Conservation (phyloP, 2,888 invertebrate species). For the Latrodectus hesperus region DNA sequence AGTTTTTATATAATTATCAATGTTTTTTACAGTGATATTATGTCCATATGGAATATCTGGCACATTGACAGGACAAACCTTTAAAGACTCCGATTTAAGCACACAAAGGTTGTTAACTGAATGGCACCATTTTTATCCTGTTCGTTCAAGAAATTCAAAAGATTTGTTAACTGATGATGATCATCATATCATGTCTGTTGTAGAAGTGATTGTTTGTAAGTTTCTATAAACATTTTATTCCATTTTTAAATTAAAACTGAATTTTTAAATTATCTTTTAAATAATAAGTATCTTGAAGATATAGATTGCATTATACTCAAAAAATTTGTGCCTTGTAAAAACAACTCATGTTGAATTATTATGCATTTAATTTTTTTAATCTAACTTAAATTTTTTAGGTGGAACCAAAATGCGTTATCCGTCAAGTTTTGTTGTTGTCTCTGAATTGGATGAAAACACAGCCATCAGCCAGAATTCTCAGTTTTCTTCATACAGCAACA, state of each 20-base stretch:
- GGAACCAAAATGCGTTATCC: slow-evolving; percentile 97
- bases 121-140: slow-evolving; percentile 96
- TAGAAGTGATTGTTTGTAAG: slow-evolving; percentile 78
- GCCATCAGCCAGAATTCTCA: slow-evolving; percentile 68
- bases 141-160: slow-evolving; percentile 76
- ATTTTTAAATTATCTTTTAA: background rate
- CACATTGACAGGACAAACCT: slow-evolving; percentile 89
- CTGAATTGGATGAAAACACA: slow-evolving; percentile 82
- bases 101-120: slow-evolving; percentile 89
- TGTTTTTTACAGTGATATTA: slow-evolving; percentile 84
- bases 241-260: background rate
- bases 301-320: background rate
- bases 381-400: slow-evolving; percentile 78
- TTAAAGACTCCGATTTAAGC: slow-evolving; percentile 80
- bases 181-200: slow-evolving; percentile 78
- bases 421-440: slow-evolving; percentile 92
- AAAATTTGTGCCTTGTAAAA: background rate
- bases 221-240: slow-evolving; percentile 27
- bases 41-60: slow-evolving; percentile 96
- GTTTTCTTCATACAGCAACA: slow-evolving; percentile 39
- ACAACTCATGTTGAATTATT: background rate
- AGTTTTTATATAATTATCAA: too few relatives aligned
- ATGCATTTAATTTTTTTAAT: background rate
- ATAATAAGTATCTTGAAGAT: background rate
- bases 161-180: slow-evolving; percentile 73